These are phyloP conservation scores for Corvus cornix DNA, from an alignment of 2,113 vertebrate species.

Conservation along the genomic window DNA sequence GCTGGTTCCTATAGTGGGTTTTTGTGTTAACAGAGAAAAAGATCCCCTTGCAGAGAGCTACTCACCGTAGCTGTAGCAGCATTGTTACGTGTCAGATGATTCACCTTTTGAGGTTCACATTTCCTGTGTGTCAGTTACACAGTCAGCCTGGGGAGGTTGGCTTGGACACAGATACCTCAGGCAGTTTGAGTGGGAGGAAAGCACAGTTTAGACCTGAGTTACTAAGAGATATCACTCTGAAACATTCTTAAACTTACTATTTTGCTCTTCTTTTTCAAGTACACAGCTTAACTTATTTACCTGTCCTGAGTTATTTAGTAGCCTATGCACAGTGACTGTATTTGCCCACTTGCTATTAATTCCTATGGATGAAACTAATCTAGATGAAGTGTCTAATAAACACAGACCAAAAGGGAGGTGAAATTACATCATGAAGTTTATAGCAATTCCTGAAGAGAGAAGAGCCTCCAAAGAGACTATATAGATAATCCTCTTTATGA, in stretches of 20 bases:
- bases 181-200: background rate
- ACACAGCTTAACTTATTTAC: background rate
- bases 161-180: background rate
- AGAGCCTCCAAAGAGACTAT: background rate
- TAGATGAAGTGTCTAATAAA: background rate
- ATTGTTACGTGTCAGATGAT: background rate
- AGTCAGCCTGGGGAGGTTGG: background rate
- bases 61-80: background rate
- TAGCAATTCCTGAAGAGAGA: background rate
- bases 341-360: background rate
- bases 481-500: constrained; percentile 5
- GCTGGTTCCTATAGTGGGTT: background rate
- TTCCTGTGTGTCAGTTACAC: background rate
- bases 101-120: background rate
- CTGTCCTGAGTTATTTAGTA: background rate
- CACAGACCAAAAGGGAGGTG: background rate
- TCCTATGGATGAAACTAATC: background rate
- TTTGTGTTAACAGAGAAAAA: background rate
- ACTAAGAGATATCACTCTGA: background rate
- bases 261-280: background rate
- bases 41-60: background rate
- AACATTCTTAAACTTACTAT: background rate
- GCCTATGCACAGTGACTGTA: background rate
- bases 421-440: background rate
- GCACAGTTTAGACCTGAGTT: background rate